phyloP scores from a whole-genome alignment of 2,797 vertebrate species.

The Melanotaenia nigrans region DNA sequence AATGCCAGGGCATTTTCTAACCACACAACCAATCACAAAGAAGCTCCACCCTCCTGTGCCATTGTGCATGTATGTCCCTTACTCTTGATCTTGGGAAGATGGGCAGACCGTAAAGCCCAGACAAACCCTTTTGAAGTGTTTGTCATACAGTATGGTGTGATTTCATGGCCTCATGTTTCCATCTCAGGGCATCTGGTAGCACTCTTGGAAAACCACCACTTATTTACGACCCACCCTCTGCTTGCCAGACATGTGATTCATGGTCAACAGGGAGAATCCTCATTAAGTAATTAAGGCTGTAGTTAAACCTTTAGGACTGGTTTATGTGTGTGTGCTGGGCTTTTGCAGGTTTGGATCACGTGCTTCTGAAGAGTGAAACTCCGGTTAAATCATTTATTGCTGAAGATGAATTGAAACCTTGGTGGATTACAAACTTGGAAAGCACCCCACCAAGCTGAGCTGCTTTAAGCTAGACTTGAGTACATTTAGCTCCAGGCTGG shows the following conservation, averaged over 20 bases:
- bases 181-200: conserved; percentile 82
- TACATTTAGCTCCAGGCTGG: conserved; percentile 29
- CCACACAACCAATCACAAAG: conserved; percentile 46
- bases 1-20: conserved; percentile 58
- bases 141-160: conserved; percentile 71
- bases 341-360: conserved; percentile 50
- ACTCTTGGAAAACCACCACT: conserved; percentile 78
- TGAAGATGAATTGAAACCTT: conserved; percentile 35
- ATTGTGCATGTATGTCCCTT: conserved; percentile 8
- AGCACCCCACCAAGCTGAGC: conserved; percentile 22
- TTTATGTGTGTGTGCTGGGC: conserved; percentile 34
- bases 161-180: conserved; percentile 76
- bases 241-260: conserved; percentile 79
- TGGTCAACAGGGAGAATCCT: conserved; percentile 79
- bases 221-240: conserved; percentile 79
- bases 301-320: conserved; percentile 76
- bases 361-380: conserved; percentile 27
- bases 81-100: conserved; percentile 53
- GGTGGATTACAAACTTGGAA: conserved; percentile 35
- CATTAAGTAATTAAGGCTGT: conserved; percentile 81
- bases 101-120: conserved; percentile 60
- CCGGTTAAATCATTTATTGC: conserved; percentile 45
- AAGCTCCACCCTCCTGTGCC: conserved; percentile 15
- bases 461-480: conserved; percentile 25
- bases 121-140: conserved; percentile 79